Base-by-base conservation (phyloP, 2,113 vertebrate species). In the Neodontobutis hainanensis region DNA sequence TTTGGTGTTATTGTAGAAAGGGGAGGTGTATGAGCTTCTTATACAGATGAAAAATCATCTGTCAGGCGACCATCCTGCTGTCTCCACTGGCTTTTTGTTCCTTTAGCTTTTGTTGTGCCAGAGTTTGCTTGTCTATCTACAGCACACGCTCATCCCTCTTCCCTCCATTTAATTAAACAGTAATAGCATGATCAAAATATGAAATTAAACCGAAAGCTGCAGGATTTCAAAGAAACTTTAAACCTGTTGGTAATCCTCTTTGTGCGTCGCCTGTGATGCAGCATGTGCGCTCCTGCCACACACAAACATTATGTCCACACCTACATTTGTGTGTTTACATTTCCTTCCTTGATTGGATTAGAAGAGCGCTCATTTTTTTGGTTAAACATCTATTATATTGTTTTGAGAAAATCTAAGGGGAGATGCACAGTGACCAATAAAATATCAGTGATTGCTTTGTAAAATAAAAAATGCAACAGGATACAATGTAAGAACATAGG, bases 181-280 rank as follows among this genome's bases (percentile, higher is more conserved):
- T 85, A 85, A 88, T 81, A 88, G 86, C 84, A 82, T 45, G 75
- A 87, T 85, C 77, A 75, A 89, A 77, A 89, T 88, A 86, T 89
- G 86, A 92, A 92, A 90, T 86, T 79, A 85, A 87, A 88, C 89
- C 82, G 80, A 88, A 92, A 87, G 87, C 86, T 81, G 85, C 87
- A 90, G 85, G 86, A 92, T 93, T 93, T 92, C 90, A 92, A 91
- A 92, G 87, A 90, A 91, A 91, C 88, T 90, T 91, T 91, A 90
- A 93, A 92, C 91, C 78, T 88, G 86, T 82, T 72, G 62, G 67
- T 92, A 92, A 93, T 92, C 92, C 90, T 89, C 90, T 92, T 69
- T 66, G 65, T 73, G 64, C 77, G 75, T 78, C 65, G 82, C 72
- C 82, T 87, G 68, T 70, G 84, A 81, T 80, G 73, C 46, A 52